A percentile compares a stretch with the other conserved stretches of the same genome.
These are phyloP conservation scores for Podarcis siculus DNA, from an alignment of 2,797 vertebrate genomes.

Conservation along the genomic window DNA sequence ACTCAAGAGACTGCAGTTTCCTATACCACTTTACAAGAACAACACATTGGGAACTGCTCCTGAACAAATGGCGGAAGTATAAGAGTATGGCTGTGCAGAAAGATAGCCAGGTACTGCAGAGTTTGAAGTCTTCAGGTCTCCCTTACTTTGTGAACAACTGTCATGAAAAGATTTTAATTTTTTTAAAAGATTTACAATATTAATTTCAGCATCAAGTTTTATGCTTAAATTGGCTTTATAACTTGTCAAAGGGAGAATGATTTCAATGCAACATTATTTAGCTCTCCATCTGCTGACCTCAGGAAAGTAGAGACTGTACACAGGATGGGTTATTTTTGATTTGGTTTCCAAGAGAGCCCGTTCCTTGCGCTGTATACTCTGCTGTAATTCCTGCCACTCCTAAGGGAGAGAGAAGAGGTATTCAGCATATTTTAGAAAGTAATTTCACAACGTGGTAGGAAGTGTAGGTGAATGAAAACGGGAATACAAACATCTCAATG, in stretches of 20 bases:
- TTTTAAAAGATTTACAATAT: not conserved
- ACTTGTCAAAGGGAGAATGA: not conserved
- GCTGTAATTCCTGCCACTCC: constrained; percentile 98
- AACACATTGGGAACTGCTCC: not conserved
- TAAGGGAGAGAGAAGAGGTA: constrained; percentile 67
- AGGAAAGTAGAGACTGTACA: constrained; percentile 95
- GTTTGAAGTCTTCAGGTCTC: not conserved
- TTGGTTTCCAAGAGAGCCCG: constrained; percentile 97
- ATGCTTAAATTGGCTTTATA: not conserved
- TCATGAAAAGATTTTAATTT: not conserved
- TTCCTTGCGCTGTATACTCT: constrained; percentile 96
- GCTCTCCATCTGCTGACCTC: constrained; percentile 80
- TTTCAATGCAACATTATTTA: not conserved
- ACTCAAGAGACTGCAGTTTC: not conserved
- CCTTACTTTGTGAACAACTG: not conserved
- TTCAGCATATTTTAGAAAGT: not conserved
- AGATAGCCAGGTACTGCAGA: not conserved
- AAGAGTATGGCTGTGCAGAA: not conserved
- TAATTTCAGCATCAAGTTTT: not conserved
- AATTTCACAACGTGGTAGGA: not conserved
- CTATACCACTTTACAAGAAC: not conserved
- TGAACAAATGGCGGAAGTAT: not conserved
- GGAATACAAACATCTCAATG: not conserved
- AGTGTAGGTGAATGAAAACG: not conserved
- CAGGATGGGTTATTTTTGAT: constrained; percentile 97